Conservation (phyloP, 2,888 invertebrate species). For the Leptopilina syphax region DNA sequence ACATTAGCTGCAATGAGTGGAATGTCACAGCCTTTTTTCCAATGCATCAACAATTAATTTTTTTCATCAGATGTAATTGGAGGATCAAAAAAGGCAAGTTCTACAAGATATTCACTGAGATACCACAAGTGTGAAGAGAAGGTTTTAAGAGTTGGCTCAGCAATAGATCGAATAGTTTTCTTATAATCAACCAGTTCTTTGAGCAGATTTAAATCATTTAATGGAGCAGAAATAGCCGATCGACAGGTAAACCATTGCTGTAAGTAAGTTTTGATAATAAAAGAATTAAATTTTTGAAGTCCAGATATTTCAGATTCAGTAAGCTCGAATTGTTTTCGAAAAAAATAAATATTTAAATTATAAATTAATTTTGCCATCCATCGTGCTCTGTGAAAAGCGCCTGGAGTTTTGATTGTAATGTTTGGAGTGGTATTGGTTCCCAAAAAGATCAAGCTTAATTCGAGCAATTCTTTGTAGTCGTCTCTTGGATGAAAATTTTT, state of each 20-base stretch:
- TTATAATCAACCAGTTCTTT: conserved; percentile 15
- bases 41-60: not conserved
- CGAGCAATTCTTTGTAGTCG: conserved; percentile 29
- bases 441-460: conserved; percentile 25
- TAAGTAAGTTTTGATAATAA: conserved; percentile 20
- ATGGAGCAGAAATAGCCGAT: conserved; percentile 17
- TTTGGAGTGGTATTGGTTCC: not conserved
- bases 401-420: conserved; percentile 55
- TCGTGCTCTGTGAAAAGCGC: conserved; percentile 62
- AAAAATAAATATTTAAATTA: conserved; percentile 53
- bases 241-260: conserved; percentile 30
- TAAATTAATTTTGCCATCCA: conserved; percentile 61
- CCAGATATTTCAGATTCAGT: not conserved
- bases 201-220: conserved; percentile 26
- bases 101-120: conserved; percentile 21
- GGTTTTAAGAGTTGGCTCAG: not conserved
- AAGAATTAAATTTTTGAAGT: conserved; percentile 21
- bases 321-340: conserved; percentile 46
- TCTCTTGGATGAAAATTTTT: conserved; percentile 6
- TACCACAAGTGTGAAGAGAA: conserved; percentile 32
- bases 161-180: conserved; percentile 4
- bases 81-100: conserved; percentile 31
- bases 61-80: not conserved
- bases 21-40: not conserved
- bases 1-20: not conserved